Evolutionary conservation across 2,113 vertebrate genomes (phyloP).

Genomic region (Crotophaga sulcirostris): DNA sequence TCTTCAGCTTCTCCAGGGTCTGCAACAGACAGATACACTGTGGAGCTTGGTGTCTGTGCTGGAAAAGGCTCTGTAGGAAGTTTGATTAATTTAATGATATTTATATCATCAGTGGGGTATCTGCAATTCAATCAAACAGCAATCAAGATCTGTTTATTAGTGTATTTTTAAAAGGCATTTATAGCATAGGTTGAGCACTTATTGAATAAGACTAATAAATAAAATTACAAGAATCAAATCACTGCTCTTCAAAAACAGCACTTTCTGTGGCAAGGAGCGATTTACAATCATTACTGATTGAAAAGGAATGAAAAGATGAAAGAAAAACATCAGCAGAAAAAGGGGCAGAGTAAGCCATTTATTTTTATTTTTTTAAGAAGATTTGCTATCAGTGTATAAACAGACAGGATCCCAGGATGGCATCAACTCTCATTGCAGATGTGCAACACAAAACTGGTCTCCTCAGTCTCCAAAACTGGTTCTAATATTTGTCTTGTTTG

Average conservation of each 20-base stretch:
- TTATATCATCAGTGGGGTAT: background rate
- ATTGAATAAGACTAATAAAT: slow-evolving; percentile 48
- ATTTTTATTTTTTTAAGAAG: background rate
- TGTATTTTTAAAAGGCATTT: slow-evolving; percentile 21
- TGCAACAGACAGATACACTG: background rate
- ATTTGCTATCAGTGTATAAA: background rate
- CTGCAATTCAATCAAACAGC: slow-evolving; percentile 35
- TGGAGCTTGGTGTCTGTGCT: rapidly evolving
- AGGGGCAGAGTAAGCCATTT: background rate
- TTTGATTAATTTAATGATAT: background rate
- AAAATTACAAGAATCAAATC: slow-evolving; percentile 31
- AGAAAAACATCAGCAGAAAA: slow-evolving; percentile 35
- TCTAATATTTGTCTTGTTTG: slow-evolving; percentile 64
- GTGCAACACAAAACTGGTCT: slow-evolving; percentile 4
- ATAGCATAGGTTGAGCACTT: background rate
- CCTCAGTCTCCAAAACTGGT: slow-evolving; percentile 41
- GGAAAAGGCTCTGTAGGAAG: background rate
- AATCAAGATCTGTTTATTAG: slow-evolving; percentile 26
- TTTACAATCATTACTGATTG: slow-evolving; percentile 42
- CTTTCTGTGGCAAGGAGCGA: background rate
- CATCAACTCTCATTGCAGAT: background rate
- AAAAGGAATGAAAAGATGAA: slow-evolving; percentile 64
- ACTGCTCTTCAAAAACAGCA: background rate
- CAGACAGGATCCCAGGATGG: background rate
- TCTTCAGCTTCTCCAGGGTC: background rate